Evolutionary conservation across 2,113 vertebrate genomes (phyloP).

Genomic region (Cavia porcellus): DNA sequence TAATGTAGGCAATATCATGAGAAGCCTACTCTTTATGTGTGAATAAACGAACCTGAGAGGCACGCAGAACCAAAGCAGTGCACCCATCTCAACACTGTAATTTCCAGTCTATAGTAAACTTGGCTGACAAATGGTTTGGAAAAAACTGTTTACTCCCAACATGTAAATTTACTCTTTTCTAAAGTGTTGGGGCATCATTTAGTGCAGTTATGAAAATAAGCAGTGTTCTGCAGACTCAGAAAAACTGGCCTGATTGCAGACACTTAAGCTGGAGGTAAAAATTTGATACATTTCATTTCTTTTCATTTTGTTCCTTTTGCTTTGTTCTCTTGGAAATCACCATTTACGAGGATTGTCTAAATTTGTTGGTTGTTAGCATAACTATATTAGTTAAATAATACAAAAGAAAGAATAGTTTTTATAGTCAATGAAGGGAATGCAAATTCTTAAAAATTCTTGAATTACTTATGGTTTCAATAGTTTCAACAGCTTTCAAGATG

Average conservation of each 20-base stretch:
- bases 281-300: neutral
- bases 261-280: neutral
- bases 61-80: neutral
- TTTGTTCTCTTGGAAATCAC: slow-evolving; percentile 41
- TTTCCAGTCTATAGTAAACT: neutral
- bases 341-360: slow-evolving; percentile 16
- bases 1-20: neutral
- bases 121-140: neutral
- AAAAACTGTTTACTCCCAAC: neutral
- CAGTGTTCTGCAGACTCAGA: neutral
- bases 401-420: slow-evolving; percentile 22
- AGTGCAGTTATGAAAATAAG: neutral
- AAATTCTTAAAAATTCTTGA: neutral
- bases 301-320: neutral
- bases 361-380: slow-evolving; percentile 14
- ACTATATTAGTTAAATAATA: neutral
- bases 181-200: neutral
- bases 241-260: slow-evolving; percentile 18
- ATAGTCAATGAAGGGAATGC: neutral
- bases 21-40: neutral
- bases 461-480: neutral
- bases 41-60: neutral
- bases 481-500: slow-evolving; percentile 28
- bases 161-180: slow-evolving; percentile 10
- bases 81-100: neutral